Evolutionary conservation across 1,140 invertebrate species (phyloP), one percentile per base, ranked within the genome.

Genomic region (Rhagoletis pomonella): DNA sequence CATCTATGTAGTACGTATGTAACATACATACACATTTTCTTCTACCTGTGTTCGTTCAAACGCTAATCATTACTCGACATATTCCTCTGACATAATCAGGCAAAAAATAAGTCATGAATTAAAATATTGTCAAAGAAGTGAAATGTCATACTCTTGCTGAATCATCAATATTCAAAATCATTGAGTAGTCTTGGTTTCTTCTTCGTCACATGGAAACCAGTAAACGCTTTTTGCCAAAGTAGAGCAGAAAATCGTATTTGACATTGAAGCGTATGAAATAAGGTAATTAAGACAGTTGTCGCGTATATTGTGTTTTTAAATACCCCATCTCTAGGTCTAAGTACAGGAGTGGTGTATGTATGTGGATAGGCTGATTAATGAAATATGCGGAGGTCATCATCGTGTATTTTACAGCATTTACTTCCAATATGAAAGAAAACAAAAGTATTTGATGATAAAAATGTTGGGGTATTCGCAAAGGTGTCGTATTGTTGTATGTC

Each of bases 211-310:
- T 73, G 67, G 4, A 39, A 17, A 17, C 12, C 17, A 62, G 60
- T 73, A 47, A 14, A 4, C 14, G 4, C 39, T 47, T n/a, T 67
- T 47, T 69, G 2, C 67, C 3, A 73, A 73, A 73, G 12, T 73
- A 73, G 67, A 73, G 67, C 67, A 73, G 67, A 73, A 73, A 73
- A 73, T 73, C 42, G 67, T 39, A 73, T 73, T 73, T 73, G 67
- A 47, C 42, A 73, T 73, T 47, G 9, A 73, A 62, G 42, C 3
- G 42, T 73, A 9, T n/a, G 14, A 4, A 73, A 47, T 47, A 44
- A 44, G 42, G 42, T 47, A 73, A 47, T 73, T 47, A 5, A 44
- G 10, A 9, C 67, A 73, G 1, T 47, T 73, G 42, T 47, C 42
- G 39, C 17, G 14, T 3, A 47, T 39, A n/a, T 14, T 10, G 9